These are phyloP conservation scores for Martes martes DNA, from an alignment of 2,113 vertebrate species.

Conservation along the genomic window DNA sequence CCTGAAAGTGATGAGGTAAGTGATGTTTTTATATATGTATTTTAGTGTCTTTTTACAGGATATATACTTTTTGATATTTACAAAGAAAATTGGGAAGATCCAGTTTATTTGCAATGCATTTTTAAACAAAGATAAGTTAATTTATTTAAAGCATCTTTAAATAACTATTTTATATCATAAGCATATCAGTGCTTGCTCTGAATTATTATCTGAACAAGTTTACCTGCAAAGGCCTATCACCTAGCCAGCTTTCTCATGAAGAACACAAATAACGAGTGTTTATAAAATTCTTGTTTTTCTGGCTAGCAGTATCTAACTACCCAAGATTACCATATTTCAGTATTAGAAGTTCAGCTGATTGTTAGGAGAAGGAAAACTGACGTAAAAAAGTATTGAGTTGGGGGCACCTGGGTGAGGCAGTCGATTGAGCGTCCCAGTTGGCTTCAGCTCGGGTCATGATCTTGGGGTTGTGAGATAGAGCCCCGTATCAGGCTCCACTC, in stretches of 20 bases:
- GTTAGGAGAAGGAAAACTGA: not conserved
- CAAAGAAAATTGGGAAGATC: constrained; percentile 33
- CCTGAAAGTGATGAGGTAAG: constrained; percentile 93
- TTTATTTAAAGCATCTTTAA: not conserved
- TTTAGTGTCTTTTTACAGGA: not conserved
- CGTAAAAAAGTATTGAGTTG: constrained; percentile 17
- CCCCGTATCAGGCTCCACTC: not conserved
- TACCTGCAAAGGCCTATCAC: not conserved
- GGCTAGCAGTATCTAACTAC: not conserved
- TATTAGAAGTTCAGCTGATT: not conserved
- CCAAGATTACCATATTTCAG: not conserved
- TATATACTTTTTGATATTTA: not conserved
- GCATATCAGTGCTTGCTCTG: not conserved
- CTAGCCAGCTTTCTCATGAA: not conserved
- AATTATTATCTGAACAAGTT: not conserved
- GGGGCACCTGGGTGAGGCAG: not conserved
- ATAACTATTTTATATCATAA: not conserved
- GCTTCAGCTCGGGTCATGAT: not conserved
- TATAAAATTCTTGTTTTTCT: not conserved
- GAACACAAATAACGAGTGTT: not conserved
- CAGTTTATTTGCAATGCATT: not conserved
- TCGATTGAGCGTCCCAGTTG: not conserved
- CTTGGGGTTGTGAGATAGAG: not conserved
- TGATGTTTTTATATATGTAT: constrained; percentile 4
- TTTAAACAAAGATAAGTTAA: not conserved